Conservation (phyloP, 1,140 invertebrate species). For the Matsumurasca onukii region DNA sequence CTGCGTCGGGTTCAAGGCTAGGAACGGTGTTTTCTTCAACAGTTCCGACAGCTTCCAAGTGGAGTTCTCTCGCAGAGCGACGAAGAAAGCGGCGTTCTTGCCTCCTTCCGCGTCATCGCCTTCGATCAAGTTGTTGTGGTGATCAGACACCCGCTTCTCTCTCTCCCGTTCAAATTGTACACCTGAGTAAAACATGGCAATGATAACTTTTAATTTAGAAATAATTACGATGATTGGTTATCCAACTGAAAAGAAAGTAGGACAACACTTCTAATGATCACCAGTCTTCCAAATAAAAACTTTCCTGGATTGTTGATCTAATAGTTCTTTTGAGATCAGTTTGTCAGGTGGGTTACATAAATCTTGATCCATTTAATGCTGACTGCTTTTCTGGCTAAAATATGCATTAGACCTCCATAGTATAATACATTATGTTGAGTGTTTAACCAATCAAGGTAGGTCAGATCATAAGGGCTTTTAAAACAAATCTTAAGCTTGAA, state of each 20-base stretch:
- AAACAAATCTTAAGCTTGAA: too few relatives aligned
- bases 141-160: conserved; percentile 73
- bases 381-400: too few relatives aligned
- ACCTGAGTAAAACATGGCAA: conserved; percentile 49
- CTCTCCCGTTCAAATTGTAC: conserved; percentile 73
- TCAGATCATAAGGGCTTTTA: too few relatives aligned
- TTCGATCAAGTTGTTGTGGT: conserved; percentile 72
- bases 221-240: not conserved
- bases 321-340: too few relatives aligned
- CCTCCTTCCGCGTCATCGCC: conserved; percentile 56
- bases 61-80: conserved; percentile 69
- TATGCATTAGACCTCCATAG: too few relatives aligned
- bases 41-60: conserved; percentile 75
- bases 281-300: too few relatives aligned
- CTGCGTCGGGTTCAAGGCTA: conserved; percentile 79
- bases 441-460: too few relatives aligned
- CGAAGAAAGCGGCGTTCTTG: conserved; percentile 76
- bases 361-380: too few relatives aligned
- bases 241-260: not conserved
- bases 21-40: conserved; percentile 77
- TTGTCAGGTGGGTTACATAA: too few relatives aligned
- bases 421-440: too few relatives aligned
- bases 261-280: too few relatives aligned
- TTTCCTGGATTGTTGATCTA: too few relatives aligned
- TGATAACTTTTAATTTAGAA: not conserved